Base-by-base conservation (phyloP, 2,113 vertebrate species). In the Dendropsophus ebraccatus region DNA sequence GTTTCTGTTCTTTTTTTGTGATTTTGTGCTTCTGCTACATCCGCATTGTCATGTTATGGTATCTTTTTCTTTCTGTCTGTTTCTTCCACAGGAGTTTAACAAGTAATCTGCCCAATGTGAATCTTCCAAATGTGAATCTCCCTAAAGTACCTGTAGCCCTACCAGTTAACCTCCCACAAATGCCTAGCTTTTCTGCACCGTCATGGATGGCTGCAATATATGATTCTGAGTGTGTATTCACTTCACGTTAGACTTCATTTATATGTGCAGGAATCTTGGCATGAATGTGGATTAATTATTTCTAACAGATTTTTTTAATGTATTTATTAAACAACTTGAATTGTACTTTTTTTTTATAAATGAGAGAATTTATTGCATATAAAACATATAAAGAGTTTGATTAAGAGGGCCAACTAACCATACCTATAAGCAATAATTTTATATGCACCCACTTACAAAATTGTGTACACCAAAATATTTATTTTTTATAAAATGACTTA, bases 211-310 rank as follows among this genome's bases (percentile, higher is more conserved):
- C 97, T 92, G 94, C 96, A 97, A 98, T 96, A 92, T 99, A 99
- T 98, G 96, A 99, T 96, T 97, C 97, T 93, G 98, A 99, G 98
- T 99, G 98, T 99, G 98, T 99, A 99, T 99, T 98, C 95, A 96
- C 96, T 97, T 98, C 94, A 95, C 95, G 95, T 95, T 95, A 98
- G 96, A 96, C 94, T 92, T 96, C 89, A 94, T 96, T 94, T 94
- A 92, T 94, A 93, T 91, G 92, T 92, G 93, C 92, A 92, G 91
- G 93, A 92, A 94, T 94, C 97, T 97, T 98, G 95, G 97, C 97
- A 95, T 97, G 97, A 96, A 98, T 96, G 97, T 97, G 96, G 92
- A 91, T 89, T 93, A 89, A 91, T 93, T 94, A 94, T 95, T 94
- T 93, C 92, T 94, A 90, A 14, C 28, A 60, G 74, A 19, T 52